Evolutionary conservation across 2,888 invertebrate genomes (phyloP).

Genomic region (Thymelicus acteon): DNA sequence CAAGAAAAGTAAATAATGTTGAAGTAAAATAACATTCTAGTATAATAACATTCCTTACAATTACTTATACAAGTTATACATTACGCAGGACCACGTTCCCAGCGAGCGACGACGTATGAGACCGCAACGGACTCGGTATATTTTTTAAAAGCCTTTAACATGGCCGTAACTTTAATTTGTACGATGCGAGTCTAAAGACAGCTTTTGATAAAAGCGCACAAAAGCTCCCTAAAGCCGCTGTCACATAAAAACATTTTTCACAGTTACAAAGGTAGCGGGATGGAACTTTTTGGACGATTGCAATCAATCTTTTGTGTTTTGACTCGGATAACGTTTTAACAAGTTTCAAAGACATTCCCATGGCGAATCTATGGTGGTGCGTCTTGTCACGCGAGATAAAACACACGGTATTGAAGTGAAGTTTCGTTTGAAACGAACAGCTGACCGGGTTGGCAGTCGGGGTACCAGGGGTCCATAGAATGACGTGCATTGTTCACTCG

Average conservation of each 20-base stretch:
- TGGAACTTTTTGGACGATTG: slow-evolving; percentile 31
- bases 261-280: slow-evolving; percentile 26
- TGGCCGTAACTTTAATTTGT: slow-evolving; percentile 26
- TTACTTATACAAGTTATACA: neutral
- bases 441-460: neutral
- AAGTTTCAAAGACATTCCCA: slow-evolving; percentile 30
- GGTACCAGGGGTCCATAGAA: too few relatives aligned
- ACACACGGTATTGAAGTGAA: neutral
- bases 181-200: slow-evolving; percentile 22
- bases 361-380: slow-evolving; percentile 12
- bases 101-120: neutral
- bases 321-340: slow-evolving; percentile 26
- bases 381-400: neutral
- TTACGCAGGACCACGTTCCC: neutral
- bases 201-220: slow-evolving; percentile 31
- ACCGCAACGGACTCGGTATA: neutral
- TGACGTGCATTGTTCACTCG: too few relatives aligned
- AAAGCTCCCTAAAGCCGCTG: slow-evolving; percentile 28
- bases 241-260: slow-evolving; percentile 34
- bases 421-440: neutral
- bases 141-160: slow-evolving; percentile 12
- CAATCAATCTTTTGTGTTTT: slow-evolving; percentile 36
- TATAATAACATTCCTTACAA: neutral
- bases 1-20: too few relatives aligned
- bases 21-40: too few relatives aligned